Base-by-base conservation (phyloP, 2,797 vertebrate species). In the Gallinago solitaria region DNA sequence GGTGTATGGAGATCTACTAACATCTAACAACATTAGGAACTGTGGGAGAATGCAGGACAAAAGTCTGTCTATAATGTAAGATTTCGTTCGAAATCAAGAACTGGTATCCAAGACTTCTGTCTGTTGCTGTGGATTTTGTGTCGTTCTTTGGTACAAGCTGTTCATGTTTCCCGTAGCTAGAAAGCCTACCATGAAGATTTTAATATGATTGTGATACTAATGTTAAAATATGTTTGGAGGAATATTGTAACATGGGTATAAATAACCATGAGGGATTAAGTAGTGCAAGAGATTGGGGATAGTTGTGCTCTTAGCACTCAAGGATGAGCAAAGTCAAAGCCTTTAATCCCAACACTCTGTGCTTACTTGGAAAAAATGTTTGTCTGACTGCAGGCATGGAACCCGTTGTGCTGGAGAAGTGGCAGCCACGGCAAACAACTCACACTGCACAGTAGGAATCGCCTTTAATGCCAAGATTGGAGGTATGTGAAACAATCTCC, bases 331-430 rank as follows among this genome's bases (percentile, higher is more conserved):
- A 81, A 73, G 56, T 82, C 24, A 11, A 93, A 87, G 21, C 9
- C 25, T 89, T 78, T 89, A 83, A 88, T 90, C 13, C 43, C 47
- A 95, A 39, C 37, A 24, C 15, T 88, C 47, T 89, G 63, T 87
- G 79, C 90, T 96, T 91, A 95, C 95, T 96, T 95, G 95, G 95
- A 95, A 97, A 95, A 95, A 94, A 88, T 97, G 87, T 98, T 95
- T 98, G 69, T 97, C 87, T 98, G 71, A 98, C 94, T 96, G 81
- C 98, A 99, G 99, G 98, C 99, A 99, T 28, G 99, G 99, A 96
- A 99, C 99, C 41, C 98, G 99, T 88, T 99, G 99, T 97, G 99
- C 99, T 73, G 99, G 99, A 83, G 99, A 99, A 98, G 99, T 99
- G 89, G 99, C 99, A 90, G 99, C 99, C 47, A 98, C 99, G 8